Evolutionary conservation across 2,888 invertebrate species (phyloP), one percentile per base, ranked within the genome.

Genomic region (Eretmocerus hayati): DNA sequence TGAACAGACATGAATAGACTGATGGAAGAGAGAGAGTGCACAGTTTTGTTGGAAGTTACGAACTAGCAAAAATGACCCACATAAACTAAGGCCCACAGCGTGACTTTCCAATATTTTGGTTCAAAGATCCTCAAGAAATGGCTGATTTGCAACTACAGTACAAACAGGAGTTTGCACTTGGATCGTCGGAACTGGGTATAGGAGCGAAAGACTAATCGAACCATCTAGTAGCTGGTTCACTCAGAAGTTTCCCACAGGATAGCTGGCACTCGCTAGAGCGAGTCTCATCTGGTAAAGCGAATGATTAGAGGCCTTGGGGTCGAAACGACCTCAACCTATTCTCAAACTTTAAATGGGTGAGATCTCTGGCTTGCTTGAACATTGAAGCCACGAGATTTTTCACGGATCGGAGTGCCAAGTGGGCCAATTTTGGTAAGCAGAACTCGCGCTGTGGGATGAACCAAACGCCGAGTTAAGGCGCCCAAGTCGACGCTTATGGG

Each of bases 381-480:
- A 5, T 19, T 37, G 50, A 53, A 47, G 23, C 46, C 80, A 80
- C 71, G 78, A 80, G 53, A 63, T 66, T n/a, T n/a, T n/a, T n/a
- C n/a, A n/a, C n/a, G 64, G 26, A 26, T 26, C 26, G 11, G 26
- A 26, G 26, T 26, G 26, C 26, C 26, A 26, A 26, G 26, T 26
- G 26, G 26, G 26, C 26, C 26, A 26, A 70, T 81, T 81, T 81
- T 81, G 80, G 81, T 81, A 82, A 83, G 81, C 81, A 83, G 82
- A 83, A 84, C 83, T 84, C 82, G 83, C 79, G 82, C 77, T 84
- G 81, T 78, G 81, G 81, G 81, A 81, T 84, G 81, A 83, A 84
- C 61, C 62, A 59, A 62, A 63, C 62, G 61, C 59, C 41, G 59
- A 62, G 64, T 62, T 63, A 62, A 64, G 62, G 63, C 59, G 63